Percentiles rank a stretch among this genome's conserved stretches.
Evolutionary conservation across 2,797 vertebrate species (phyloP).

Genomic region (Synanceia verrucosa): DNA sequence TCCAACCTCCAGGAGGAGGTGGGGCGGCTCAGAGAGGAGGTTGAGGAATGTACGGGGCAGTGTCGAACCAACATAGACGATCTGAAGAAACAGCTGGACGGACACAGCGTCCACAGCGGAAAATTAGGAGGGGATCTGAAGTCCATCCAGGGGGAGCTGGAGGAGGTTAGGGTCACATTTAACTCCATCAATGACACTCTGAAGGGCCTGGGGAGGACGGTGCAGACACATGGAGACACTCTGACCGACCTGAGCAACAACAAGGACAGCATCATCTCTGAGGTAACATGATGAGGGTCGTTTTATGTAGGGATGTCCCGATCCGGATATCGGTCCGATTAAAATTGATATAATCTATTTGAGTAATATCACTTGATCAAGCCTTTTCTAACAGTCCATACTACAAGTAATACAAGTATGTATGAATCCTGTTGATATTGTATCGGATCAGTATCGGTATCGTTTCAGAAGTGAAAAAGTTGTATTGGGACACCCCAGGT

Average conservation of each 20-base stretch:
- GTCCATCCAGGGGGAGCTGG: conserved; percentile 87
- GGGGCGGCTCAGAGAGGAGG: conserved; percentile 79
- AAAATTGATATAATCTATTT: no score
- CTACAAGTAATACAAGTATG: no score
- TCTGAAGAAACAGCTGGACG: conserved; percentile 80
- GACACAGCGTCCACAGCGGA: conserved; percentile 82
- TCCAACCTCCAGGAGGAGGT: conserved; percentile 83
- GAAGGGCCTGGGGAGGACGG: conserved; percentile 84
- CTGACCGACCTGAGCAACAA: conserved; percentile 79
- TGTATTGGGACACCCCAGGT: no score
- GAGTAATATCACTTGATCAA: no score
- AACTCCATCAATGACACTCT: conserved; percentile 87
- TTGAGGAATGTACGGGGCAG: conserved; percentile 73
- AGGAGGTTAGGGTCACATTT: conserved; percentile 80
- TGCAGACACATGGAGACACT: conserved; percentile 84
- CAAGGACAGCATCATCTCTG: conserved; percentile 83
- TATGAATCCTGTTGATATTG: no score
- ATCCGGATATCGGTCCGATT: no score
- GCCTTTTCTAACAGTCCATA: no score
- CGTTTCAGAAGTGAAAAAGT: no score
- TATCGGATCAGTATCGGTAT: no score
- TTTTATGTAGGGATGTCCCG: not conserved
- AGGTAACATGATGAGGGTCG: conserved; percentile 67
- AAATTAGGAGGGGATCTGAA: conserved; percentile 82
- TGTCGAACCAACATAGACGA: conserved; percentile 71